phyloP scores from a whole-genome alignment of 2,797 vertebrate species.

The Channa striata region DNA sequence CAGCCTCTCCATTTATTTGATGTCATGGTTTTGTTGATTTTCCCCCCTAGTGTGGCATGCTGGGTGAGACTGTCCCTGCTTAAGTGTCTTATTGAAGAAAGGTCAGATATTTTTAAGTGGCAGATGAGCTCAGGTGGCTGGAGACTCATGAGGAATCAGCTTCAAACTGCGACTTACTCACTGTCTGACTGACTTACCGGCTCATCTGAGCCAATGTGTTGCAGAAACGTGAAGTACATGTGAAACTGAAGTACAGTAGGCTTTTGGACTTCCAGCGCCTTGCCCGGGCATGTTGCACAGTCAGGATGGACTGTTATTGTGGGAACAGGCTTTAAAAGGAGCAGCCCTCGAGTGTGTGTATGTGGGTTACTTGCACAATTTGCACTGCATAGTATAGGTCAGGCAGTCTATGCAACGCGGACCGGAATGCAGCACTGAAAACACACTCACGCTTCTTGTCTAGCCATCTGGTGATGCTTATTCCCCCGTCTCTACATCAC shows the following conservation, averaged over 20 bases:
- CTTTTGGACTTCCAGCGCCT: conserved; percentile 43
- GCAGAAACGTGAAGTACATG: conserved; percentile 44
- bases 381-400: conserved; percentile 70
- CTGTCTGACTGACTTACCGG: conserved; percentile 6
- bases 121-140: conserved; percentile 53
- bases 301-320: conserved; percentile 67
- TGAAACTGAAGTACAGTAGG: conserved; percentile 61
- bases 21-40: conserved; percentile 72
- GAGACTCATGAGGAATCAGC: conserved; percentile 30
- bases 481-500: conserved; percentile 71
- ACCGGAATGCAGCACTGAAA: conserved; percentile 75
- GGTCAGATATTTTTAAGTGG: conserved; percentile 68
- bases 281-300: conserved; percentile 68
- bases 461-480: conserved; percentile 83
- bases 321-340: conserved; percentile 58
- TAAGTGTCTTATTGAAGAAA: conserved; percentile 47
- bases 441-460: conserved; percentile 68
- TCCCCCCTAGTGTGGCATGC: conserved; percentile 58
- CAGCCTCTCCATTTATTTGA: conserved; percentile 66
- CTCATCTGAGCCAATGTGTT: conserved; percentile 35
- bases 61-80: conserved; percentile 57
- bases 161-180: conserved; percentile 54
- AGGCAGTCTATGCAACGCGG: conserved; percentile 52
- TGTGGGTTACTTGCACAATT: conserved; percentile 60
- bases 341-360: conserved; percentile 45